Conservation (phyloP, 2,797 vertebrate genomes). For the Peromyscus eremicus region DNA sequence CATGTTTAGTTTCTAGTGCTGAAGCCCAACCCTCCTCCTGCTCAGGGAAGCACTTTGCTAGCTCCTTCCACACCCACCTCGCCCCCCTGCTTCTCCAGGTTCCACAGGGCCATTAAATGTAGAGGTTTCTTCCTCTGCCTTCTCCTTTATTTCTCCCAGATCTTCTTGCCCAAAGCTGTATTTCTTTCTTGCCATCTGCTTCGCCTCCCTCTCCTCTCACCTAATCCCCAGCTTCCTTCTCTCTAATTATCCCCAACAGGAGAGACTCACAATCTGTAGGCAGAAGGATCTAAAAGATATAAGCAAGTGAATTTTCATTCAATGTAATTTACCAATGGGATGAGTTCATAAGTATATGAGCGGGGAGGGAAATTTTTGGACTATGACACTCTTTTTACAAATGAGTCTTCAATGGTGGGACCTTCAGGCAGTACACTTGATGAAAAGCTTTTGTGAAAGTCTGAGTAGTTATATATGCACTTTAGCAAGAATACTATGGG, state of each 20-base stretch:
- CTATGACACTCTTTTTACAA: not conserved
- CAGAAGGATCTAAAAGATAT: conserved; percentile 35
- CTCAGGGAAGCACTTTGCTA: not conserved
- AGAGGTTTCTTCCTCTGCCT: fast-evolving
- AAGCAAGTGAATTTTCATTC: conserved; percentile 41
- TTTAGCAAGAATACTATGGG: not conserved
- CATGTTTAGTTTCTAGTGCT: not conserved
- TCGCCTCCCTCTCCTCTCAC: conserved; percentile 7
- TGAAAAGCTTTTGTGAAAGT: not conserved
- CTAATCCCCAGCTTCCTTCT: conserved; percentile 46
- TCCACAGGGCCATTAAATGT: not conserved
- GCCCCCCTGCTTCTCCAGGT: not conserved
- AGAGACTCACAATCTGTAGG: conserved; percentile 63
- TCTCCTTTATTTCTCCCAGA: conserved; percentile 59
- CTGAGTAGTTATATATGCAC: conserved; percentile 1
- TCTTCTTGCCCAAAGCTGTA: not conserved
- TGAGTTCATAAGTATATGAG: not conserved
- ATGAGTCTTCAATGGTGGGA: not conserved
- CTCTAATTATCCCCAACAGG: conserved; percentile 65
- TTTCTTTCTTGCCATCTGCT: conserved; percentile 71
- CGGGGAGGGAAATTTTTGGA: not conserved
- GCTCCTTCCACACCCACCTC: not conserved
- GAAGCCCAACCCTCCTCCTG: not conserved
- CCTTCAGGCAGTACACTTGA: not conserved
- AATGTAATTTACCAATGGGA: conserved; percentile 9